phyloP scores from a whole-genome alignment of 2,888 invertebrate species.

The Sycophila texana region DNA sequence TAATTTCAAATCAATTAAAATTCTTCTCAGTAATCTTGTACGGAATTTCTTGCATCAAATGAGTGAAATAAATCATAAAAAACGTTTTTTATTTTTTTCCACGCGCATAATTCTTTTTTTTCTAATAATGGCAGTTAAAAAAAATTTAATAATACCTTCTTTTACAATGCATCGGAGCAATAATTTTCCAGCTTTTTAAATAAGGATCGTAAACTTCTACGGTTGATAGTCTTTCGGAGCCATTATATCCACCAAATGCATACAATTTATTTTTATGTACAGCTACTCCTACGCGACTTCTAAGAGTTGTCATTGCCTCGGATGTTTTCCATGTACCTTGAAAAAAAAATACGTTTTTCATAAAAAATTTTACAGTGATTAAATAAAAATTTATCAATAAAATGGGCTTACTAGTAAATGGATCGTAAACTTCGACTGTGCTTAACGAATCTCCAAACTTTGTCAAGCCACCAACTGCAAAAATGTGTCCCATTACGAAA shows the following conservation, averaged over 20 bases:
- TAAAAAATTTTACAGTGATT: no score
- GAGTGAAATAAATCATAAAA: no score
- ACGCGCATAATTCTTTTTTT: no score
- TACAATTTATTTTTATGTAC: constrained; percentile 86
- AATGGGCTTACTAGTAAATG: constrained; percentile 75
- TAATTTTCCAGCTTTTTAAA: constrained; percentile 84
- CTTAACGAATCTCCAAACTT: constrained; percentile 89
- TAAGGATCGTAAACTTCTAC: constrained; percentile 90
- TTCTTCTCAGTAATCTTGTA: no score
- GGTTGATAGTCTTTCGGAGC: constrained; percentile 86
- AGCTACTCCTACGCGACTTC: constrained; percentile 90
- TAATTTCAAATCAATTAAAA: no score
- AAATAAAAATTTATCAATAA: constrained; percentile 2
- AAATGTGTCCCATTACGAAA: constrained; percentile 86
- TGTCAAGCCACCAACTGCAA: constrained; percentile 90
- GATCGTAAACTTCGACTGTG: constrained; percentile 91
- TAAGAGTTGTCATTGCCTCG: constrained; percentile 89
- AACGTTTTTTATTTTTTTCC: no score
- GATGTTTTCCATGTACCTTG: constrained; percentile 84
- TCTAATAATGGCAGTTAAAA: no score
- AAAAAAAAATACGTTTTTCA: background rate
- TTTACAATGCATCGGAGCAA: constrained; percentile 88
- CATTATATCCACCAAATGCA: constrained; percentile 92
- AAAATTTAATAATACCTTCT: constrained; percentile 78
- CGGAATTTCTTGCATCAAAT: no score